These are phyloP conservation scores for Hystrix brachyura DNA, from an alignment of 2,113 vertebrate species.

Conservation along the genomic window DNA sequence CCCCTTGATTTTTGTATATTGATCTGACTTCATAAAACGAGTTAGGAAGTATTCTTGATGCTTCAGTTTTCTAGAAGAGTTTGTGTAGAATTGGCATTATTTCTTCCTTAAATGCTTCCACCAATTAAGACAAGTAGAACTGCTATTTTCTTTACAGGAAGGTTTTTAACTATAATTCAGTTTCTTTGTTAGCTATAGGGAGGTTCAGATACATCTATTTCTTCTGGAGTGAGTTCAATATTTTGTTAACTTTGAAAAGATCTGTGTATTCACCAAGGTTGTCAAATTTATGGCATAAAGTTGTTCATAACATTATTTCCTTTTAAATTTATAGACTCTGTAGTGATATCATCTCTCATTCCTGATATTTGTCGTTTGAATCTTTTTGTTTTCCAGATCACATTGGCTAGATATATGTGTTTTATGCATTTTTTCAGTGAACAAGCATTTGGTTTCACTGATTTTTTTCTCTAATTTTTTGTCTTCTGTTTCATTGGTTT, in stretches of 20 bases:
- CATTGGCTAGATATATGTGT: neutral
- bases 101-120: constrained; percentile 2
- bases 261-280: neutral
- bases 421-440: neutral
- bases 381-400: neutral
- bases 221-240: constrained; percentile 22
- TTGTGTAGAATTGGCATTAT: neutral
- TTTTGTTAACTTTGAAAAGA: constrained; percentile 26
- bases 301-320: neutral
- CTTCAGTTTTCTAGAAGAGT: neutral
- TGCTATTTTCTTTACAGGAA: neutral
- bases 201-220: neutral
- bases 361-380: neutral
- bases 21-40: neutral
- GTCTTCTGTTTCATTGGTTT: neutral
- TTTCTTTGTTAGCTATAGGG: neutral
- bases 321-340: neutral
- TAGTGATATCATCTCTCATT: neutral
- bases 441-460: neutral
- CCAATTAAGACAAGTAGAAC: neutral
- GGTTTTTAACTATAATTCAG: neutral
- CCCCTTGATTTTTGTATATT: neutral
- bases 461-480: neutral
- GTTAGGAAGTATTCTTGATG: neutral
- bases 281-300: neutral